Percentiles rank a stretch among this genome's conserved stretches.
Conservation (phyloP, 2,888 invertebrate genomes). For the Ischnus inquisitorius region DNA sequence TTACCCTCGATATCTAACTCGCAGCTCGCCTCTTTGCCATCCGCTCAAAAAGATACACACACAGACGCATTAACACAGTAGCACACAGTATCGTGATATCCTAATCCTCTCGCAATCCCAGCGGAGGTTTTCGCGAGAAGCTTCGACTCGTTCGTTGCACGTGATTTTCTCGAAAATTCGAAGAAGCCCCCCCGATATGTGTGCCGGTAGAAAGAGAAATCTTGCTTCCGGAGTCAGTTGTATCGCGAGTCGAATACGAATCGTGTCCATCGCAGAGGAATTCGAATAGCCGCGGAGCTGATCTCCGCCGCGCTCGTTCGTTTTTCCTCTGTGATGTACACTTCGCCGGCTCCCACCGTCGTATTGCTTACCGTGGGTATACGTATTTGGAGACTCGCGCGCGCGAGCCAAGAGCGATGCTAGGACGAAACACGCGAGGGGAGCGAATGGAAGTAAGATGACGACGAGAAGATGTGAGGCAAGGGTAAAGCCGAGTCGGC, state of each 20-base stretch:
- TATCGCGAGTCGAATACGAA: constrained; percentile 62
- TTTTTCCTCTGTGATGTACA: constrained; percentile 10
- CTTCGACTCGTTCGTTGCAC: constrained; percentile 30
- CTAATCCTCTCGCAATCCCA: constrained; percentile 23
- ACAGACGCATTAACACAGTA: constrained; percentile 13
- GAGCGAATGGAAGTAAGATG: constrained; percentile 11
- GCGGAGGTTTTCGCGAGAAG: constrained; percentile 40
- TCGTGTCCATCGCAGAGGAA: constrained; percentile 27
- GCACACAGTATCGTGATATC: background rate
- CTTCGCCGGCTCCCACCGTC: constrained; percentile 10
- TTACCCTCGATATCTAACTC: background rate
- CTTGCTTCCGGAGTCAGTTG: constrained; percentile 25
- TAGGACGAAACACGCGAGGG: constrained; percentile 1
- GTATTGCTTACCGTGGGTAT: constrained; percentile 50
- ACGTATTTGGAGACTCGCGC: background rate
- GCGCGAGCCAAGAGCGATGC: background rate
- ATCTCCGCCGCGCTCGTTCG: constrained; percentile 29
- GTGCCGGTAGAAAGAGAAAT: background rate
- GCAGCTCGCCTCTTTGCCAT: constrained; percentile 6
- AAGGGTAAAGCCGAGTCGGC: constrained; percentile 29
- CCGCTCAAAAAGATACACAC: constrained; percentile 22
- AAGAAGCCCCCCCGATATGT: background rate
- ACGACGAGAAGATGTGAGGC: constrained; percentile 32
- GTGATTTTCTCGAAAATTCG: constrained; percentile 47
- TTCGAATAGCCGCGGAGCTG: constrained; percentile 38